Percentiles rank a stretch among this genome's conserved stretches.
Evolutionary conservation across 1,140 invertebrate species (phyloP).

Genomic region (Drosophila fuyamai): DNA sequence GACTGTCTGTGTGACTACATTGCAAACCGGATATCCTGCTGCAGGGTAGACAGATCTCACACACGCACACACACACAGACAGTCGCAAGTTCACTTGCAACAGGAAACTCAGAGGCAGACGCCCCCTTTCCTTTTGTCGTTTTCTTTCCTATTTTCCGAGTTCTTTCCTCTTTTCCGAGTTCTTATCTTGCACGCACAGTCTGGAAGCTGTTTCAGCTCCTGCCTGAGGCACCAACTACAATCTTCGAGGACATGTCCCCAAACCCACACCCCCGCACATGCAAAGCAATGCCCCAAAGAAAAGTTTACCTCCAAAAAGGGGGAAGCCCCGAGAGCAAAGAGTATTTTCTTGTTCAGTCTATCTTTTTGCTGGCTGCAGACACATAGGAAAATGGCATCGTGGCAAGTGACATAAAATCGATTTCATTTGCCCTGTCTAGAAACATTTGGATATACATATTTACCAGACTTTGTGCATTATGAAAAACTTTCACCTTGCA

Average conservation of each 20-base stretch:
- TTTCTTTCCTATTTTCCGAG: slow-evolving; percentile 1
- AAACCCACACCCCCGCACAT: slow-evolving; percentile 42
- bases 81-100: slow-evolving; percentile 36
- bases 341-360: slow-evolving; percentile 39
- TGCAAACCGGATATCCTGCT: slow-evolving; percentile 78
- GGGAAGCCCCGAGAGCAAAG: slow-evolving; percentile 17
- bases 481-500: slow-evolving; percentile 2
- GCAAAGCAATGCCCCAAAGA: slow-evolving; percentile 47
- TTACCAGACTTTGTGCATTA: slow-evolving; percentile 25
- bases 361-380: slow-evolving; percentile 35
- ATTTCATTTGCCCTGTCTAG: slow-evolving; percentile 63
- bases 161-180: slow-evolving; percentile 18
- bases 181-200: slow-evolving; percentile 70
- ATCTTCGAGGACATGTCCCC: slow-evolving; percentile 11
- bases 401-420: slow-evolving; percentile 79
- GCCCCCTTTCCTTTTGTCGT: slow-evolving; percentile 15
- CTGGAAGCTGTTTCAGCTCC: slow-evolving; percentile 38
- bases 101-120: slow-evolving; percentile 27
- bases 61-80: slow-evolving; percentile 7
- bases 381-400: slow-evolving; percentile 31
- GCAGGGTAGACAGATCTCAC: slow-evolving; percentile 57
- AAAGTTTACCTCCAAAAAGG: slow-evolving; percentile 67
- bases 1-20: slow-evolving; percentile 55
- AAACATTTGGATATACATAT: slow-evolving; percentile 25
- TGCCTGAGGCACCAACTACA: slow-evolving; percentile 14